These are phyloP conservation scores for Tribolium madens DNA, from an alignment of 1,140 invertebrate species.

Conservation along the genomic window DNA sequence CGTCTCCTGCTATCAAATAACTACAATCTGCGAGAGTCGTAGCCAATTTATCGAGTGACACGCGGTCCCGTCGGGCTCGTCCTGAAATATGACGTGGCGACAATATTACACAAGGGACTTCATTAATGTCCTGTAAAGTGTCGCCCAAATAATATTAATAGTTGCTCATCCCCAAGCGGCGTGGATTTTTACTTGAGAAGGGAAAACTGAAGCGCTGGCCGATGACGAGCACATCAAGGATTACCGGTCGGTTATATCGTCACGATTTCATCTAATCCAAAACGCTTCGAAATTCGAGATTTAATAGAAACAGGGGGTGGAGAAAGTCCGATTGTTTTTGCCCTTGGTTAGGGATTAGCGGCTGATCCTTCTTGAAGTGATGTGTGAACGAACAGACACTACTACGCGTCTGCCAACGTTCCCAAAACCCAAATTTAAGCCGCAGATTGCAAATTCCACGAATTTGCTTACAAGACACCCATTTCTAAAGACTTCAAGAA, in stretches of 20 bases:
- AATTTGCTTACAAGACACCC: background rate
- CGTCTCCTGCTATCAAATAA: conserved; percentile 50
- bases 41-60: conserved; percentile 64
- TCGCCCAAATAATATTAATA: conserved; percentile 67
- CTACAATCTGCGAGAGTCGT: conserved; percentile 47
- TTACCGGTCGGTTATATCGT: conserved; percentile 23
- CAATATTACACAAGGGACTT: conserved; percentile 66
- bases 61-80: conserved; percentile 51
- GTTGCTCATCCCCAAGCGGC: conserved; percentile 51
- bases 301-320: conserved; percentile 47
- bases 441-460: background rate
- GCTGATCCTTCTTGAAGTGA: conserved; percentile 62
- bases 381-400: conserved; percentile 62
- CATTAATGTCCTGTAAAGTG: conserved; percentile 67
- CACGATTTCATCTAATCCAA: conserved; percentile 19
- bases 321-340: conserved; percentile 62
- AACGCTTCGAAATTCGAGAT: conserved; percentile 37
- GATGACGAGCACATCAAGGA: conserved; percentile 7
- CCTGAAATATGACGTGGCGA: conserved; percentile 65
- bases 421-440: conserved; percentile 37
- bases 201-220: background rate
- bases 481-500: too few species aligned
- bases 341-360: conserved; percentile 63
- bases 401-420: conserved; percentile 35
- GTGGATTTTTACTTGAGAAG: conserved; percentile 27